Evolutionary conservation across 37 sponge, comb jelly and placozoan genomes (phyloP).

Genomic region (Petrosia ficiformis): DNA sequence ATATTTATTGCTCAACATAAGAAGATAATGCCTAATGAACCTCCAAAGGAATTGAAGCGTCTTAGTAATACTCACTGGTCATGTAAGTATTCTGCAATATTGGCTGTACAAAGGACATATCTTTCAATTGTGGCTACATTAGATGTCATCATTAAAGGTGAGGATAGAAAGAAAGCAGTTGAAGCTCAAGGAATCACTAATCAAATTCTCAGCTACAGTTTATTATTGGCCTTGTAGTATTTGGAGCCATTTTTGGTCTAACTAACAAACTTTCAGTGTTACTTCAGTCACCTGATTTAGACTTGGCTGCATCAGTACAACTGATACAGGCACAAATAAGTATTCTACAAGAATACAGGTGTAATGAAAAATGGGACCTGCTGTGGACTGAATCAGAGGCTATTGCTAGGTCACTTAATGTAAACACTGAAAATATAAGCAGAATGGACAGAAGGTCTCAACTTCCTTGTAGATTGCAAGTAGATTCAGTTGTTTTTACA

Average conservation of each 20-base stretch:
- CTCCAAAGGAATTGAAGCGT: conserved; percentile 10
- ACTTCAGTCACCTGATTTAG: no score
- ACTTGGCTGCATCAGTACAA: no score
- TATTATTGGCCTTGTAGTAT: conserved; percentile 9
- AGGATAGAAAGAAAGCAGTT: conserved; percentile 17
- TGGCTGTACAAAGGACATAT: conserved; percentile 17
- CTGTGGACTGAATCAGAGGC: no score
- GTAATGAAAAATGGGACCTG: no score
- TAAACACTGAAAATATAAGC: no score
- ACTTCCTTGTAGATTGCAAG: no score
- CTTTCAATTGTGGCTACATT: conserved; percentile 20
- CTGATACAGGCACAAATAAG: no score
- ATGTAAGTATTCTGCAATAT: conserved; percentile 29
- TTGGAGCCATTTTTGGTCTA: conserved; percentile 11
- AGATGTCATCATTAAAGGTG: not conserved
- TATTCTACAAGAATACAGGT: no score
- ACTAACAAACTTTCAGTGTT: conserved; percentile 33
- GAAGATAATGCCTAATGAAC: conserved; percentile 46
- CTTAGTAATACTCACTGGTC: conserved; percentile 54
- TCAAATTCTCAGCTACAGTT: conserved; percentile 23
- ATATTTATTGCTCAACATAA: conserved; percentile 34
- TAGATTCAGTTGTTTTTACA: no score
- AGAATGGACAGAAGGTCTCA: no score
- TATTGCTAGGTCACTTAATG: no score
- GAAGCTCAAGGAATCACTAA: conserved; percentile 28